Evolutionary conservation across 2,888 invertebrate species (phyloP), one percentile per base, ranked within the genome.

Genomic region (Diplolepis rosae): DNA sequence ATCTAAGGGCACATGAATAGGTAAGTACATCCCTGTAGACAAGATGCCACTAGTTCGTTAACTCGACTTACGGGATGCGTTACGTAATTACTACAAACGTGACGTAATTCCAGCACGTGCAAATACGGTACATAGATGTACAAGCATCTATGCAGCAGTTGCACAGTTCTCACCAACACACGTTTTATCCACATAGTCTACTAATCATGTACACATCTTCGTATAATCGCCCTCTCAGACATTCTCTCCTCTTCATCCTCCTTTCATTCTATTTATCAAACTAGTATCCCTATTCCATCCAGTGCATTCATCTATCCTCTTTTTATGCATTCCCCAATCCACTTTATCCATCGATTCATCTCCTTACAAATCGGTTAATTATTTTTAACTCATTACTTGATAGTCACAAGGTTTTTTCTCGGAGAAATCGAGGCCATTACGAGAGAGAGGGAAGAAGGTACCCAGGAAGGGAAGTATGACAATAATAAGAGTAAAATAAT

Each of bases 341-440:
- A 45, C 4, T 18, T 7, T 18, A 18, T 18, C 18, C 45, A 48
- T 15, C 3, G 11, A 52, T 52, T 24, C 15, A 30, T 52, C 28
- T 52, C 27, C 1, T 1, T n/a, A 39, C 22, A 24, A 61, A 39
- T 61, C 61, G 35, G 35, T 24, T 22, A 15, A 24, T 61, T 61
- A 24, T 42, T 39, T 61, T 61, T n/a, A 9, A 39, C 61, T 61
- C 35, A 39, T 24, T 35, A 61, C 35, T 61, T n/a, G 22, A 61
- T 61, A 15, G 61, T 42, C 24, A 13, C 24, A 1, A 24, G 11
- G 7, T n/a, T 42, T 61, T 61, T 61, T 61, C 35, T 39, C 18
- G 18, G 7, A 42, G 2, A 7, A 39, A 61, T 61, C 39, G 24
- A 39, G 39, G 61, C 9, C 39, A 24, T 50, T n/a, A 22, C 0